Evolutionary conservation across 1,140 invertebrate species (phyloP).

Genomic region (Orussus abietinus): DNA sequence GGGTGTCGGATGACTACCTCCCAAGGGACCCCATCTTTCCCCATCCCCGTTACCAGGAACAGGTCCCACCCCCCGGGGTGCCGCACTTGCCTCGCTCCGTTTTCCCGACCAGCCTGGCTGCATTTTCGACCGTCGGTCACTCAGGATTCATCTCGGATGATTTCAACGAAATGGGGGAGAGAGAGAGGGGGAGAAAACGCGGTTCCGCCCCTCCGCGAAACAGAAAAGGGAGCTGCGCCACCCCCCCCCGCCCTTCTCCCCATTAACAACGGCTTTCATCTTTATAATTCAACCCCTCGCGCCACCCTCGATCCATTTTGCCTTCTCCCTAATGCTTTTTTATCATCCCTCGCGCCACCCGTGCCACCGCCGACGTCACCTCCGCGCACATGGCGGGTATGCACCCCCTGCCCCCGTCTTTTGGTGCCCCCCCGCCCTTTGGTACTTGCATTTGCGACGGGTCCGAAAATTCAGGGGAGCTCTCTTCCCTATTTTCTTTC

Average conservation of each 20-base stretch:
- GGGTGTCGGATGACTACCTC: too few species aligned
- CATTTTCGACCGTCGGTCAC: constrained; percentile 21
- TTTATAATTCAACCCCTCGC: constrained; percentile 48
- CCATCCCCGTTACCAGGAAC: too few species aligned
- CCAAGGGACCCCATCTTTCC: too few species aligned
- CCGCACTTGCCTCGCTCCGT: too few species aligned
- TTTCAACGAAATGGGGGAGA: constrained; percentile 18
- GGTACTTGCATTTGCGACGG: too few species aligned
- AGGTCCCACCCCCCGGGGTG: constrained; percentile 11
- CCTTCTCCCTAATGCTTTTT: constrained; percentile 44
- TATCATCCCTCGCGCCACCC: constrained; percentile 19
- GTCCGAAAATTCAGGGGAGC: too few species aligned
- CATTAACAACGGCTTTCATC: constrained; percentile 49
- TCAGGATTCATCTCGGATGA: constrained; percentile 25
- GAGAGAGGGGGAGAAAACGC: constrained; percentile 37
- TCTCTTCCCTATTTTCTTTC: too few species aligned
- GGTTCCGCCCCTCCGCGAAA: constrained; percentile 13
- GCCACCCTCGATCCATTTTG: constrained; percentile 45
- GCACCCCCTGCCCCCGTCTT: too few species aligned
- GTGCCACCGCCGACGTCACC: constrained; percentile 13
- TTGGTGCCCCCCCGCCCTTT: too few species aligned
- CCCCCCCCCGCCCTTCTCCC: constrained; percentile 26
- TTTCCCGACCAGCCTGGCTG: constrained; percentile 15
- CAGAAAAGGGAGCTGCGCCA: constrained; percentile 2
- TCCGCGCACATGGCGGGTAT: too few species aligned